These are phyloP conservation scores for Balaenoptera acutorostrata DNA, from an alignment of 2,113 vertebrate species.

Conservation along the genomic window DNA sequence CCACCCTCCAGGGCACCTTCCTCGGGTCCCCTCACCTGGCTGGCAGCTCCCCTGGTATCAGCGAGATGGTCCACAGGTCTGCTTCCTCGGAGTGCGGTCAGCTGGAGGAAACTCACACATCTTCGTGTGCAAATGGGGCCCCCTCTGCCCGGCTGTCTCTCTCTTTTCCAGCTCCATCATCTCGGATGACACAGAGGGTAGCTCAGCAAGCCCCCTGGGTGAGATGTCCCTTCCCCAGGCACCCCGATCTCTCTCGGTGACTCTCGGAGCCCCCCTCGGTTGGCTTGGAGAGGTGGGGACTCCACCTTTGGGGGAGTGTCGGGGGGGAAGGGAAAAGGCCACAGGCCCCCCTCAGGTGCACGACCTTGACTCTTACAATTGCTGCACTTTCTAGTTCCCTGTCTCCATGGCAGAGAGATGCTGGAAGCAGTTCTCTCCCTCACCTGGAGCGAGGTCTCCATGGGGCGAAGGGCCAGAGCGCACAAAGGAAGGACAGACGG, in stretches of 20 bases:
- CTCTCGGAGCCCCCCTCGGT: not conserved
- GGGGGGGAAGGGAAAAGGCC: not conserved
- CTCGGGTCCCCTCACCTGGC: not conserved
- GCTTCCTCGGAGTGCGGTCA: not conserved
- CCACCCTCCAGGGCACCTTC: too few relatives aligned
- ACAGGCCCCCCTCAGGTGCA: not conserved
- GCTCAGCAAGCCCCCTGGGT: not conserved
- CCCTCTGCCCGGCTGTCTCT: not conserved
- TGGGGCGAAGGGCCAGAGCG: accelerated
- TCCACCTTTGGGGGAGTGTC: not conserved
- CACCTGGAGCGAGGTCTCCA: not conserved
- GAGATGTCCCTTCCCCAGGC: not conserved
- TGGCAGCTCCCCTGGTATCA: not conserved
- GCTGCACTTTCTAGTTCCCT: not conserved
- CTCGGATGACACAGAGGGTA: not conserved
- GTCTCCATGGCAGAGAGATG: not conserved
- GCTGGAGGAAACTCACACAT: not conserved
- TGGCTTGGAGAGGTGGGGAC: not conserved
- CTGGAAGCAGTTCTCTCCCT: not conserved
- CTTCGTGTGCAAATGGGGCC: not conserved
- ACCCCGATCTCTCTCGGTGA: not conserved
- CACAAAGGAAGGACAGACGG: not conserved
- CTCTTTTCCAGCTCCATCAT: not conserved
- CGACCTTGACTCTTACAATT: not conserved
- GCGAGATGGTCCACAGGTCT: not conserved